These are phyloP conservation scores for Gymnogyps californianus DNA, from an alignment of 2,113 vertebrate genomes.

Conservation along the genomic window DNA sequence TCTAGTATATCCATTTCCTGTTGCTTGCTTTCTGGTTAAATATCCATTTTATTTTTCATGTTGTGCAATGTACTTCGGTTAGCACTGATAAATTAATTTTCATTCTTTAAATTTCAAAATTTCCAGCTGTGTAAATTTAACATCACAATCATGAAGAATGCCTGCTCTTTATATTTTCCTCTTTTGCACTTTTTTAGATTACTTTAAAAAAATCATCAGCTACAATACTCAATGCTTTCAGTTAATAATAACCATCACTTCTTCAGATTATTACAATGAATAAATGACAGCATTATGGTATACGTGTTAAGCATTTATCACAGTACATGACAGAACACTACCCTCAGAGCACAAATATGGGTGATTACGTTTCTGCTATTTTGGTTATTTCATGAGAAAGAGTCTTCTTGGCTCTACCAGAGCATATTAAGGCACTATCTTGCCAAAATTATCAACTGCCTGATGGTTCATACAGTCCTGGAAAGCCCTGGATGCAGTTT, in stretches of 20 bases:
- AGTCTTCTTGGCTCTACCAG: background rate
- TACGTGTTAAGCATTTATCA: background rate
- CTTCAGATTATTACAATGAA: background rate
- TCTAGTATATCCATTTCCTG: background rate
- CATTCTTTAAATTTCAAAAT: background rate
- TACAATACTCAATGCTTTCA: background rate
- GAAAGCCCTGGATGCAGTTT: background rate
- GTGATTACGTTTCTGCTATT: background rate
- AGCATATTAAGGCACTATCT: background rate
- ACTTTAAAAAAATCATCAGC: background rate
- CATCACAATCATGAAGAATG: accelerated
- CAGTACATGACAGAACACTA: background rate
- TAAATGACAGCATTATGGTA: background rate
- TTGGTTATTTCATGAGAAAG: background rate
- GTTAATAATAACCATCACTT: background rate
- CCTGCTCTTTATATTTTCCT: background rate
- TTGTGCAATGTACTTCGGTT: background rate
- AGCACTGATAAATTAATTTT: background rate
- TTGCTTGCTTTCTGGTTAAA: background rate
- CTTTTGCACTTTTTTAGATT: background rate
- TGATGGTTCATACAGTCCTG: background rate
- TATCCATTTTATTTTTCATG: background rate
- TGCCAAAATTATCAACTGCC: background rate
- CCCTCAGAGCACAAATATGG: background rate
- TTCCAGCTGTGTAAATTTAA: background rate